Conservation (phyloP, 2,797 vertebrate genomes). For the Otolemur crassicaudatus region DNA sequence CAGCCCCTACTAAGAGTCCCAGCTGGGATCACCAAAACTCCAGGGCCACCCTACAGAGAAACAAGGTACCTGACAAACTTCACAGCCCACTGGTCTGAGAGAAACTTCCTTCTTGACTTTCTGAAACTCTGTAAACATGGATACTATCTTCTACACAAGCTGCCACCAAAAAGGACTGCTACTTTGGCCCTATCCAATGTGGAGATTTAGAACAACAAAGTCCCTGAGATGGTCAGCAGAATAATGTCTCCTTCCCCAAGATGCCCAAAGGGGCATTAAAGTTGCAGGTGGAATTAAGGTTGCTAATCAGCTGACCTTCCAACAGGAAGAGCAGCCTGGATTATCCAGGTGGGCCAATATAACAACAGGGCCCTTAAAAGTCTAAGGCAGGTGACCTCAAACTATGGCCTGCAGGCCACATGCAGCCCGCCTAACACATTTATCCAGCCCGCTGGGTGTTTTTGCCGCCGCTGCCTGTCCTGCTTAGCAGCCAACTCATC, state of each 20-base stretch:
- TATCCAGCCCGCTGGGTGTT: no score
- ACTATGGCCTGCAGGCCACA: no score
- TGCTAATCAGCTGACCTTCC: conserved; percentile 41
- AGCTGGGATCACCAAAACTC: neutral
- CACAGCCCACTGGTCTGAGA: neutral
- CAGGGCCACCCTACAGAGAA: neutral
- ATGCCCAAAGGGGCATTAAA: conserved; percentile 7
- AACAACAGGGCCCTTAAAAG: conserved; percentile 27
- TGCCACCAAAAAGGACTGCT: neutral
- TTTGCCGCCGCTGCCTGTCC: no score
- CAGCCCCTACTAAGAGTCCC: neutral
- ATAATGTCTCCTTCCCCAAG: neutral
- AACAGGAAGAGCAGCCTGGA: neutral
- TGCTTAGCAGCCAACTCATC: no score
- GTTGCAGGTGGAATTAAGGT: conserved; percentile 5
- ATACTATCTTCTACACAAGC: neutral
- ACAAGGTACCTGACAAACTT: conserved; percentile 14
- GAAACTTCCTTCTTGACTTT: conserved; percentile 59
- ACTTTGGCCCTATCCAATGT: neutral
- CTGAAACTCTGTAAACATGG: conserved; percentile 57
- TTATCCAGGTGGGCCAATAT: neutral
- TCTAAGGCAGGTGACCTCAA: neutral
- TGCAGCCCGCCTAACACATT: no score
- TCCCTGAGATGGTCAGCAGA: neutral
- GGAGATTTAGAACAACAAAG: conserved; percentile 17